These are phyloP conservation scores for Geococcyx californianus DNA, from an alignment of 2,113 vertebrate species.

Conservation along the genomic window DNA sequence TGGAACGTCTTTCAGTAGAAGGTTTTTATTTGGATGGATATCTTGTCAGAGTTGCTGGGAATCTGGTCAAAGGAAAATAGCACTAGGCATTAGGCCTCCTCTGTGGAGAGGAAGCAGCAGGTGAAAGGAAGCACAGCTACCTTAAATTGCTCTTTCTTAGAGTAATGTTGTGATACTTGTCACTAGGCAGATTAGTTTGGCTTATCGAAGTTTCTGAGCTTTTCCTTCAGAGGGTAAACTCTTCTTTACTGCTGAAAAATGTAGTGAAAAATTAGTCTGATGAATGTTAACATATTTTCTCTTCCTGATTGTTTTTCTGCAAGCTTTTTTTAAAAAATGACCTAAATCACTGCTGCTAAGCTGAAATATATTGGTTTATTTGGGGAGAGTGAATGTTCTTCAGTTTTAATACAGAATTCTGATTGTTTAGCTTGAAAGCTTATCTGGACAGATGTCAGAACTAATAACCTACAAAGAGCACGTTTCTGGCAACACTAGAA, in stretches of 20 bases:
- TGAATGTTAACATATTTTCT: background rate
- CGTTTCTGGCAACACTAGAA: background rate
- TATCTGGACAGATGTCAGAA: background rate
- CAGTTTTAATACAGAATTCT: background rate
- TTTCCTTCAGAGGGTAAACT: background rate
- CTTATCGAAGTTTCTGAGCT: background rate
- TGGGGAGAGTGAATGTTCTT: background rate
- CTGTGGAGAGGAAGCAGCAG: background rate
- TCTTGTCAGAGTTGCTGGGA: background rate
- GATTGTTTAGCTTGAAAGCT: constrained; percentile 14
- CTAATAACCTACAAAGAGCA: background rate
- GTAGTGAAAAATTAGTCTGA: background rate
- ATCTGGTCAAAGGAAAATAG: background rate
- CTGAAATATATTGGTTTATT: background rate
- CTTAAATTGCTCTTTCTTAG: background rate
- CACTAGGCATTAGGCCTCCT: background rate
- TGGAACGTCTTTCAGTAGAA: background rate
- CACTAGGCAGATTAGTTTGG: background rate
- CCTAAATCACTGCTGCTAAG: background rate
- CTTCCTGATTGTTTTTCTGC: background rate
- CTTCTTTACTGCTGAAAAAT: background rate
- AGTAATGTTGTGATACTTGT: background rate
- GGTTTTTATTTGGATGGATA: background rate
- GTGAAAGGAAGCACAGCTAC: background rate
- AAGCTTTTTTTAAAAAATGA: background rate